Evolutionary conservation across 2,888 invertebrate genomes (phyloP).

Genomic region (Pristionchus entomophagus): DNA sequence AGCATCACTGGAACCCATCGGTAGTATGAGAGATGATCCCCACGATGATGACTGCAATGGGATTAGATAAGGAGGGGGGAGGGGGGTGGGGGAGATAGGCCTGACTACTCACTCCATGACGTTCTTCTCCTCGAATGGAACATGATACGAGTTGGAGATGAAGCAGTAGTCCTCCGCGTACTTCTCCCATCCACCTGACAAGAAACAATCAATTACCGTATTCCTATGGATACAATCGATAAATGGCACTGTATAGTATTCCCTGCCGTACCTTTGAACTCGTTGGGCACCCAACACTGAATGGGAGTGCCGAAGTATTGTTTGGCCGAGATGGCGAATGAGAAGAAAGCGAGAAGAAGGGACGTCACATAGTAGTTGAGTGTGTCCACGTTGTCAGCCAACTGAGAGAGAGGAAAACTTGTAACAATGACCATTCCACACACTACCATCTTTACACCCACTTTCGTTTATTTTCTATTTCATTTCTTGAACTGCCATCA

Average conservation of each 20-base stretch:
- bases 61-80: not conserved
- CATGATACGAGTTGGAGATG: constrained; percentile 67
- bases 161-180: constrained; percentile 69
- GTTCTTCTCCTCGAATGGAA: constrained; percentile 59
- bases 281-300: constrained; percentile 76
- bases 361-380: constrained; percentile 78
- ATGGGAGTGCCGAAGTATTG: constrained; percentile 79
- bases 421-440: too few species aligned
- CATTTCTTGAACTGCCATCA: too few species aligned
- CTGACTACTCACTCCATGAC: constrained; percentile 43
- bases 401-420: too few species aligned
- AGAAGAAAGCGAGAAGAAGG: constrained; percentile 77
- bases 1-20: constrained; percentile 73
- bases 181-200: constrained; percentile 58
- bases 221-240: too few species aligned
- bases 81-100: not conserved
- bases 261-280: constrained; percentile 50
- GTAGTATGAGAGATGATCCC: constrained; percentile 68
- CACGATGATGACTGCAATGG: constrained; percentile 35
- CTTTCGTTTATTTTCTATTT: too few species aligned
- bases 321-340: constrained; percentile 78
- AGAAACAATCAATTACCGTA: too few species aligned
- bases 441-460: too few species aligned
- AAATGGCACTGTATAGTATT: too few species aligned
- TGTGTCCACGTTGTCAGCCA: constrained; percentile 78